Evolutionary conservation across 2,888 invertebrate genomes (phyloP), one percentile per base, ranked within the genome.

Genomic region (Minunthozetes semirufus): DNA sequence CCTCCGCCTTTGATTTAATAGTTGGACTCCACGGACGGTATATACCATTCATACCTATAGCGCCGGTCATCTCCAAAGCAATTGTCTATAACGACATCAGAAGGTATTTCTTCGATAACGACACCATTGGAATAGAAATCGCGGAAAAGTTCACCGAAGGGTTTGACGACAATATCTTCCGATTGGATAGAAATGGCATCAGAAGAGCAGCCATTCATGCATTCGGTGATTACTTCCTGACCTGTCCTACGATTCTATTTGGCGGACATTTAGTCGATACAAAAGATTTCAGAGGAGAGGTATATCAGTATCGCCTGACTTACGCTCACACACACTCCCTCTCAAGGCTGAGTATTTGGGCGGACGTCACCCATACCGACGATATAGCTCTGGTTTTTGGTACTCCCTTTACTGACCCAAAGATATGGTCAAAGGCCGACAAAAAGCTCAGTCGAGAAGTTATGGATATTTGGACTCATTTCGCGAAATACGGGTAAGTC

Each of bases 381-480:
- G 66, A 66, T 5, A 3, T 38, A 11, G 19, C 66, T 1, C 42
- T 66, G 2, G 42, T 66, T 13, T 66, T 42, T 9, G 66, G 66
- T 19, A 29, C 13, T 9, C 66, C 66, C 1, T 66, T 66, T 13
- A 38, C 13, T 9, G 66, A 66, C 11, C 11, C 11, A 66, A 11
- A 19, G 17, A 1, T 22, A 0, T 66, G 42, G 38, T 3, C 19
- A 1, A 8, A 66, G 4, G 11, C 1, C 1, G 66, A 66, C 8
- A 1, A 42, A 66, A n/a, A 17, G 17, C 19, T 66, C 19, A 66
- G 66, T 19, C 8, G 13, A 42, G 13, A 42, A 42, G 42, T 66
- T 8, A 66, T 66, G 66, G 42, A 38, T 42, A 42, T 66, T 66
- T 66, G 66, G 66, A 66, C 66, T 0, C 38, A 66, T 66, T 66